Base-by-base conservation (phyloP, 2,113 vertebrate genomes). In the Protobothrops mucrosquamatus region DNA sequence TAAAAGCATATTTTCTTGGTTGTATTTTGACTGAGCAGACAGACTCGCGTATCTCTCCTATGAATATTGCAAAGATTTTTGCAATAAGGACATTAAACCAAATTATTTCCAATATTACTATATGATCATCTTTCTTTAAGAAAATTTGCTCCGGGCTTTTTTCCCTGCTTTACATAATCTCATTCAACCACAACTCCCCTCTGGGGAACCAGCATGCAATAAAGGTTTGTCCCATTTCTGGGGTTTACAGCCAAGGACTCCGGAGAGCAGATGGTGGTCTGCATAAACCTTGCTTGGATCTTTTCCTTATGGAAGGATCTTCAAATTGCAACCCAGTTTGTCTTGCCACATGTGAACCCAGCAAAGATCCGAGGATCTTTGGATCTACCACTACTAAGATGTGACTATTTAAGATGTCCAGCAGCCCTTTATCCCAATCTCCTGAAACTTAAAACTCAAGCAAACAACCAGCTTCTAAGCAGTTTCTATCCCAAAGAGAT, bases 161-260 rank as follows among this genome's bases (percentile, higher is more conserved):
- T 51, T 1, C 54, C 22, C 43, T 85, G 5, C 87, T 92, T 93
- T 93, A 51, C 87, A 89, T 64, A 85, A 92, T 92, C 69, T 86
- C 59, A 93, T 91, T 89, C 91, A 89, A 57, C 51, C 34, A 34
- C 14, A 74, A 89, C 23, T 6, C 69, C 34, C 93, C 92, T 85
- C 57, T 39, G 52, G 90, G 90, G 59, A 93, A 88, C 46, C 12
- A 51, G 52, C 85, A 81, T 81, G 85, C 34, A 91, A 91, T 88
- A 24, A 59, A 57, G 29, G 2, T 64, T 55, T 11, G 54, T 87
- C 46, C 24, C 54, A 74, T 54, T 86, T 69, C 26, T 29, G 87
- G 23, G 81, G 74, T 69, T 90, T 64, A 87, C 4, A 48, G 87
- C 29, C 55, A n/a, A 23, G 24, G 69, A n/a, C 74, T 43, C 3